phyloP scores from a whole-genome alignment of 92 coral and sea anemone species.

The Paramuricea clavata region DNA sequence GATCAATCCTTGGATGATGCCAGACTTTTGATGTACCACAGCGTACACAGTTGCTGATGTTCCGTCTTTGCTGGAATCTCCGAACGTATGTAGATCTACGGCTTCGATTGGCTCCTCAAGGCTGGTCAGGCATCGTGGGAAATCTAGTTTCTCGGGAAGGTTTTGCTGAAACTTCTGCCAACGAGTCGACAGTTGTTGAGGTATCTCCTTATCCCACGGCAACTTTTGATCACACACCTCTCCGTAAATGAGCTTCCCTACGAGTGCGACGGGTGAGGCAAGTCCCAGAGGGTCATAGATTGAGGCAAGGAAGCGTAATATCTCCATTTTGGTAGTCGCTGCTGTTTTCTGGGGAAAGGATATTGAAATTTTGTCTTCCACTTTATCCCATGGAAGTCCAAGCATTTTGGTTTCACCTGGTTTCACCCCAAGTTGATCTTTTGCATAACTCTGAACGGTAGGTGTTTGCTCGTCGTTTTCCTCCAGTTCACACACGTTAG shows the following conservation, averaged over 20 bases:
- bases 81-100: conserved; percentile 36
- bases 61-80: conserved; percentile 26
- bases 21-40: conserved; percentile 8
- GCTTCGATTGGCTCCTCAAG: conserved; percentile 34
- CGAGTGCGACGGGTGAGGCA: neutral
- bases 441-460: conserved; percentile 26
- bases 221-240: conserved; percentile 40
- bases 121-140: conserved; percentile 22
- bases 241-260: conserved; percentile 42
- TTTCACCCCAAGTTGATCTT: conserved; percentile 33
- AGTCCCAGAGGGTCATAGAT: conserved; percentile 34
- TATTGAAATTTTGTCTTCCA: neutral
- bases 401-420: conserved; percentile 10
- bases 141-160: neutral
- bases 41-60: conserved; percentile 57
- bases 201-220: conserved; percentile 29
- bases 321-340: conserved; percentile 11
- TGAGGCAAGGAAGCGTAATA: neutral
- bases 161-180: conserved; percentile 10
- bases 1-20: conserved; percentile 34
- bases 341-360: neutral
- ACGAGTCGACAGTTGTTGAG: neutral
- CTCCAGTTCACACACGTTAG: conserved; percentile 30
- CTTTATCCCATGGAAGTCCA: conserved; percentile 29
- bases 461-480: neutral